Conservation (phyloP, 2,797 vertebrate genomes). For the Gadopsis marmoratus region DNA sequence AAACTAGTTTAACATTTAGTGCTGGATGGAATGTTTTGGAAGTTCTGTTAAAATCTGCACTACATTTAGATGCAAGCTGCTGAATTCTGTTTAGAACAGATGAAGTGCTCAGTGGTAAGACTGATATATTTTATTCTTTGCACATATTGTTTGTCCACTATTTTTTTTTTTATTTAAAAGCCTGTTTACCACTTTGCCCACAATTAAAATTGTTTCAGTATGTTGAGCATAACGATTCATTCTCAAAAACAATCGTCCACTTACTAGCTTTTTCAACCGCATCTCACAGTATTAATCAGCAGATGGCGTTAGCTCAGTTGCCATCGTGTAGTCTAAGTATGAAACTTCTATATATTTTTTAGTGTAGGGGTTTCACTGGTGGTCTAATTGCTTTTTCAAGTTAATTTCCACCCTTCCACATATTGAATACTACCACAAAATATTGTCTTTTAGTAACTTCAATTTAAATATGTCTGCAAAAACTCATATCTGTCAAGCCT, state of each 20-base stretch:
- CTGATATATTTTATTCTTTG: background rate
- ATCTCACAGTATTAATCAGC: background rate
- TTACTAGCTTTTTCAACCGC: background rate
- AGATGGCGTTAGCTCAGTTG: slow-evolving; percentile 6
- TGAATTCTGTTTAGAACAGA: background rate
- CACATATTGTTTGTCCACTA: background rate
- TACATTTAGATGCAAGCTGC: no score
- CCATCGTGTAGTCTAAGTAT: slow-evolving; percentile 4
- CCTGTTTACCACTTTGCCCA: background rate
- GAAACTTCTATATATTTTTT: slow-evolving; percentile 3
- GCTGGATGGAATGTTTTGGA: background rate
- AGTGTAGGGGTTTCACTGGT: background rate
- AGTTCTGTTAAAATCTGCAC: no score
- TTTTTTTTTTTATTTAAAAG: background rate
- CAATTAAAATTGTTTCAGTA: background rate
- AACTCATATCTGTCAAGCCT: slow-evolving; percentile 50
- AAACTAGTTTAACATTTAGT: slow-evolving; percentile 39
- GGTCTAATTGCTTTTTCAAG: slow-evolving; percentile 18
- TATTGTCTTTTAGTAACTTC: slow-evolving; percentile 28
- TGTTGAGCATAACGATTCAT: background rate
- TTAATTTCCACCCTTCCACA: background rate
- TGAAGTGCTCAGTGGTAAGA: background rate
- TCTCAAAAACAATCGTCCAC: background rate
- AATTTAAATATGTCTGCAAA: slow-evolving; percentile 52
- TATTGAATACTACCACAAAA: slow-evolving; percentile 35